phyloP scores from a whole-genome alignment of 2,113 vertebrate genomes.

The Chitala chitala region DNA sequence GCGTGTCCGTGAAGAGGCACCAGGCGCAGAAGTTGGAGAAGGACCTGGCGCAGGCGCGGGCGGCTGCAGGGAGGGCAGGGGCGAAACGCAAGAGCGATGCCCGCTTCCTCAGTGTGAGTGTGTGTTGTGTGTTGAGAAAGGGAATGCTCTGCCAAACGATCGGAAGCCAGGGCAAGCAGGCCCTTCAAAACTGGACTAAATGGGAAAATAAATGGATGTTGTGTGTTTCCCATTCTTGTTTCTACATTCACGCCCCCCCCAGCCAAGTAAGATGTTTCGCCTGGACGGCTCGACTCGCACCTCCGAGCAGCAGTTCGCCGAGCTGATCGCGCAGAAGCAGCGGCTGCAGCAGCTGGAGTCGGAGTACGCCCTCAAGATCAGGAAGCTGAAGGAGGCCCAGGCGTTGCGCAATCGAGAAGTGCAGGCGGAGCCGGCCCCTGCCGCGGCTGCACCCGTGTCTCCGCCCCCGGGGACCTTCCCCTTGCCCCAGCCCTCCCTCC shows the following conservation, averaged over 20 bases:
- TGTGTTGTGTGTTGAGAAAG: neutral
- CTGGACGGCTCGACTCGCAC: conserved; percentile 60
- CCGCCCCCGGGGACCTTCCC: conserved; percentile 66
- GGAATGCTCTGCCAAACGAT: neutral
- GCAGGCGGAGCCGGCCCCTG: conserved; percentile 37
- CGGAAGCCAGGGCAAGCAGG: too few species aligned
- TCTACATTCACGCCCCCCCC: neutral
- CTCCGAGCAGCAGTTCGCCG: conserved; percentile 78
- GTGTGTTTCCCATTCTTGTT: neutral
- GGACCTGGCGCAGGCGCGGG: conserved; percentile 78
- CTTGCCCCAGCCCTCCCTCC: conserved; percentile 85
- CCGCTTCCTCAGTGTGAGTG: conserved; percentile 65
- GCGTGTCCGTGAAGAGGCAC: conserved; percentile 80
- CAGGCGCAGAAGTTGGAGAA: conserved; percentile 70
- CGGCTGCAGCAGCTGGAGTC: conserved; percentile 87
- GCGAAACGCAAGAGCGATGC: conserved; percentile 68
- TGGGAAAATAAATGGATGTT: neutral
- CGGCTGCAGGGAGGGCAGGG: conserved; percentile 65
- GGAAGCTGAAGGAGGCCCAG: conserved; percentile 86
- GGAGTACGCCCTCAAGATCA: conserved; percentile 95
- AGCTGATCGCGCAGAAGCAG: conserved; percentile 86
- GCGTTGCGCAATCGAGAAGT: conserved; percentile 70
- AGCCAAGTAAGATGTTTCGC: conserved; percentile 77
- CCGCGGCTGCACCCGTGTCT: conserved; percentile 52
- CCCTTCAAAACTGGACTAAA: neutral